Conservation (phyloP, 1,140 invertebrate species). For the Ceratina calcarata region DNA sequence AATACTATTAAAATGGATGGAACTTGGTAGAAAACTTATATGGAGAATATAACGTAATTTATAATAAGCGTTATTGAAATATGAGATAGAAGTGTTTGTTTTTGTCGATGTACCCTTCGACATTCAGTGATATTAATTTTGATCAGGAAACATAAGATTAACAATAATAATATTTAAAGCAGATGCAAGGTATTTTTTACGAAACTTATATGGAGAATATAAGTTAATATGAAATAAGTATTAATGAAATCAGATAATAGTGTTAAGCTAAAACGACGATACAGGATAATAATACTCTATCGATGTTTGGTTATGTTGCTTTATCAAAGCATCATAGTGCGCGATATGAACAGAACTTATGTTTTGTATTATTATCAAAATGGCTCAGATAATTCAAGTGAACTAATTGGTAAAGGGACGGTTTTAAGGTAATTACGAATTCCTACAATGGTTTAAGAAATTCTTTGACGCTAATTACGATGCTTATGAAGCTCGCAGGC, state of each 20-base stretch:
- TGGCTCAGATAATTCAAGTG: conserved; percentile 95
- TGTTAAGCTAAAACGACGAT: background rate
- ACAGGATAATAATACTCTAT: conserved; percentile 25
- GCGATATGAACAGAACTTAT: conserved; percentile 14
- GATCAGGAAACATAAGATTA: too few relatives aligned
- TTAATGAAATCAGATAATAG: conserved; percentile 14
- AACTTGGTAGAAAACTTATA: too few relatives aligned
- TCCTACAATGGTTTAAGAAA: conserved; percentile 99
- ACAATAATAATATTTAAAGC: too few relatives aligned
- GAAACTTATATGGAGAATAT: background rate
- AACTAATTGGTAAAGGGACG: conserved; percentile 98
- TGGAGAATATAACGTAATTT: too few relatives aligned
- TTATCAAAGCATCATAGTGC: conserved; percentile 15
- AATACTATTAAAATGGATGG: too few relatives aligned
- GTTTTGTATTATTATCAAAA: conserved; percentile 55
- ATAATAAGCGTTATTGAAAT: too few relatives aligned
- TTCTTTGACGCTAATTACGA: conserved; percentile 99
- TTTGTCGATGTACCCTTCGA: too few relatives aligned
- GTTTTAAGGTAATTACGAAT: conserved; percentile 99
- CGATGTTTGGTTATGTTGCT: conserved; percentile 34
- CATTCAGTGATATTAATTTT: too few relatives aligned
- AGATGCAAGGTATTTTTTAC: too few relatives aligned
- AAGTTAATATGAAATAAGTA: background rate
- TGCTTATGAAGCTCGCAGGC: conserved; percentile 91
- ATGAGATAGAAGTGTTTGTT: too few relatives aligned